phyloP scores from a whole-genome alignment of 2,113 vertebrate genomes.

The Gymnogyps californianus region DNA sequence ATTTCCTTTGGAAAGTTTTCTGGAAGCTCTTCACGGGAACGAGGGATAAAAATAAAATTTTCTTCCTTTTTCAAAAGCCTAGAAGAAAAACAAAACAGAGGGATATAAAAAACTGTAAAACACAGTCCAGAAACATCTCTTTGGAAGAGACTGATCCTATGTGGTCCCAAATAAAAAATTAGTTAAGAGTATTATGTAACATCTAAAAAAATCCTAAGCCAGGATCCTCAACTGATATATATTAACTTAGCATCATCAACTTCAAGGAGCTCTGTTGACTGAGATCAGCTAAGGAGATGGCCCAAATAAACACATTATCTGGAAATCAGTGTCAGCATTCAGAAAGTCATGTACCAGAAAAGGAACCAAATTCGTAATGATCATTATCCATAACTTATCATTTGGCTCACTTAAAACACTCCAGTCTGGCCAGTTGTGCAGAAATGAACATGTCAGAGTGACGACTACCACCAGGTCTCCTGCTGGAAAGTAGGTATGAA shows the following conservation, averaged over 20 bases:
- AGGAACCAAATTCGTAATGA: background rate
- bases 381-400: background rate
- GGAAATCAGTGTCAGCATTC: background rate
- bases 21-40: slow-evolving; percentile 94
- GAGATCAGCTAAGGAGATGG: background rate
- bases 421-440: background rate
- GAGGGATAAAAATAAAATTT: slow-evolving; percentile 90
- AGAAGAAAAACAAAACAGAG: background rate
- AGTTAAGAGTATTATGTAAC: background rate
- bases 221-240: background rate
- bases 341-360: background rate
- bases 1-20: slow-evolving; percentile 99
- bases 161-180: background rate
- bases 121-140: background rate
- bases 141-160: background rate
- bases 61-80: slow-evolving; percentile 94
- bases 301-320: background rate
- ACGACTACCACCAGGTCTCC: background rate
- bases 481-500: background rate
- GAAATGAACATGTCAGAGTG: background rate
- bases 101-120: background rate
- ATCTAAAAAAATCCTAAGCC: background rate
- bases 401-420: background rate
- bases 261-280: background rate
- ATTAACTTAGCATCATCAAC: background rate